phyloP scores from a whole-genome alignment of 2,888 invertebrate species.

The Bugula neritina region DNA sequence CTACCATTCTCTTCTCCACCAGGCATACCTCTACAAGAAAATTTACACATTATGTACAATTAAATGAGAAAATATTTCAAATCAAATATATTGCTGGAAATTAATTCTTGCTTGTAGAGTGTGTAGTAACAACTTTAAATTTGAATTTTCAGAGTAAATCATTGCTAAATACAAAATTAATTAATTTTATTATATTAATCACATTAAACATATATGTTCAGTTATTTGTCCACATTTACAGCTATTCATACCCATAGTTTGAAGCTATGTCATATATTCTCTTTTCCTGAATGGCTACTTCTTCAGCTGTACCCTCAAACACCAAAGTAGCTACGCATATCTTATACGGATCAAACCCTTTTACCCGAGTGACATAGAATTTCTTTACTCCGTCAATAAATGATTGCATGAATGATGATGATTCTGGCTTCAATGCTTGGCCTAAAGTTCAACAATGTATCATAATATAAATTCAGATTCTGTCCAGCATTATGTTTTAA shows the following conservation, averaged over 20 bases:
- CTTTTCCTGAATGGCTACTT: constrained; percentile 71
- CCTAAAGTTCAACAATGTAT: constrained; percentile 41
- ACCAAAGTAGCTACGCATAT: constrained; percentile 88
- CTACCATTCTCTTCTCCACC: constrained; percentile 91
- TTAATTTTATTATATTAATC: too few species aligned
- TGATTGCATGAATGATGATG: constrained; percentile 60
- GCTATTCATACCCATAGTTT: constrained; percentile 58
- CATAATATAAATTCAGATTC: too few species aligned
- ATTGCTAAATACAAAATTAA: too few species aligned
- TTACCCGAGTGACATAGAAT: constrained; percentile 77
- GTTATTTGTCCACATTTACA: too few species aligned
- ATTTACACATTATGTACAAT: neutral
- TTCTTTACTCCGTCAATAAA: constrained; percentile 76
- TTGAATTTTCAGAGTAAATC: too few species aligned
- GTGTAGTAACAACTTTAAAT: too few species aligned
- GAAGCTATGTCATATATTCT: constrained; percentile 74
- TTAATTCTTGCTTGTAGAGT: too few species aligned
- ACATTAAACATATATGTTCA: too few species aligned
- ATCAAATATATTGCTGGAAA: neutral
- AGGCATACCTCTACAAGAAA: constrained; percentile 64
- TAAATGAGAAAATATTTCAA: neutral
- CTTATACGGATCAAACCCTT: constrained; percentile 72
- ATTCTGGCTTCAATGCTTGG: constrained; percentile 55
- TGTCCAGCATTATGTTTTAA: too few species aligned
- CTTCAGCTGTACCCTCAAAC: constrained; percentile 70